Percentiles rank a stretch among this genome's conserved stretches.
Conservation (phyloP, 2,888 invertebrate species). For the Campoplex capitator region DNA sequence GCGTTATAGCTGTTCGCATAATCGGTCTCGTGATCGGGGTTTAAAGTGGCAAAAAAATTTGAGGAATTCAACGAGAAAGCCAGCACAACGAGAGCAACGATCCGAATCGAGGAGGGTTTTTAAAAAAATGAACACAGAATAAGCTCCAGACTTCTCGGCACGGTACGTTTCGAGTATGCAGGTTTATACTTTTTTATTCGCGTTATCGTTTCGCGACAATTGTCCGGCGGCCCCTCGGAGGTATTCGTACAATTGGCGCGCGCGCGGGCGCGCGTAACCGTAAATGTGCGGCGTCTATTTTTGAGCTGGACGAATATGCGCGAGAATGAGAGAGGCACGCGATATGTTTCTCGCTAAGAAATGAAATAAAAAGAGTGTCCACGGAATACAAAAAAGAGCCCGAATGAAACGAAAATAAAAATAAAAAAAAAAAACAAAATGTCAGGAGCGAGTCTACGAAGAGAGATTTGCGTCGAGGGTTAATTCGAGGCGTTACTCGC, state of each 20-base stretch:
- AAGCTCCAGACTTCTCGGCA: constrained; percentile 40
- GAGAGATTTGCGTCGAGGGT: constrained; percentile 57
- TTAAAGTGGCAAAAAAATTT: constrained; percentile 21
- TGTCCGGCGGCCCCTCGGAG: constrained; percentile 42
- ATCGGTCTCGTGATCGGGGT: background rate
- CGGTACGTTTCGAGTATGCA: constrained; percentile 13
- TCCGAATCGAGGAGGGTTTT: constrained; percentile 8
- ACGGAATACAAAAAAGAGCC: constrained; percentile 6
- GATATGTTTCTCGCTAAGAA: constrained; percentile 53
- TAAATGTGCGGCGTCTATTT: constrained; percentile 54
- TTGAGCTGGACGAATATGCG: constrained; percentile 26
- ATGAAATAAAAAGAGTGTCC: constrained; percentile 21
- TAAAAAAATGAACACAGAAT: constrained; percentile 12
- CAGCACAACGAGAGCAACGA: constrained; percentile 25
- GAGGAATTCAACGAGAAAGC: constrained; percentile 43
- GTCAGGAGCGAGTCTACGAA: constrained; percentile 32
- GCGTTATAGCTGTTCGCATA: constrained; percentile 15
- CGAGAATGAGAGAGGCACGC: constrained; percentile 48
- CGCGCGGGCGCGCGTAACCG: constrained; percentile 40
- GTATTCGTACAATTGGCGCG: constrained; percentile 56
- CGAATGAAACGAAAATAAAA: constrained; percentile 4
- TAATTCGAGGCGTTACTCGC: constrained; percentile 63
- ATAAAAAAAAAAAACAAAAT: constrained; percentile 54
- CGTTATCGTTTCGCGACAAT: constrained; percentile 54
- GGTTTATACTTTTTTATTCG: constrained; percentile 48